Base-by-base conservation (phyloP, 2,888 invertebrate genomes). In the Heliothis peltigera region DNA sequence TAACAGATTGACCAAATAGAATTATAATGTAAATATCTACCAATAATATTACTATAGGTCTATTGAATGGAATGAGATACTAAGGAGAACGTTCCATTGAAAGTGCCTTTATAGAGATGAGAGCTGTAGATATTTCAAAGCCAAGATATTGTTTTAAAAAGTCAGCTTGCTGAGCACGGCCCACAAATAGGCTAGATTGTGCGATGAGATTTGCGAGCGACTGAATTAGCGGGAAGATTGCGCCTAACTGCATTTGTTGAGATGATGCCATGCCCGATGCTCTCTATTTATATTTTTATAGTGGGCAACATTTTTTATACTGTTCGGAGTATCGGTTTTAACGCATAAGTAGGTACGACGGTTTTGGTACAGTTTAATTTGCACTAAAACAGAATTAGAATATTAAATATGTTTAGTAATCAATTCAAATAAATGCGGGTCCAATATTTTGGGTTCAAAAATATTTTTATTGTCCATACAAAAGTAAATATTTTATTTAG, bases 161-260 rank as follows among this genome's bases (percentile, higher is more conserved):
- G 28, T 17, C 35, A 32, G 39, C 49, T 39, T 15, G 59, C 25
- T 48, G 43, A 51, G 62, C 21, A 60, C 68, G 64, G 67, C 44
- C 66, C 61, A 85, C 81, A 88, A 87, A 88, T 88, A 84, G 84
- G 83, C 70, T 74, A 77, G 85, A 79, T 86, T 67, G 64, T 64
- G 60, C 71, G 82, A 88, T 84, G 80, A 86, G 85, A 88, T 90
- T 89, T 84, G 75, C 84, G 35, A 61, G 65, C 72, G 80, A 80
- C 83, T 85, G 80, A 89, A 88, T 91, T 88, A 85, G 75, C 72
- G 64, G 64, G 81, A 54, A 89, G 89, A 92, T 92, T 92, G 91
- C 91, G 68, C 66, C 87, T 91, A 92, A 92, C 84, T 86, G 82
- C 86, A 88, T 91, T 91, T 88, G 71, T 75, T 63, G 74, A 78